A percentile compares a stretch with the other conserved stretches of the same genome.
These are phyloP conservation scores for Tragopan temminckii DNA, from an alignment of 2,797 vertebrate genomes.

Conservation along the genomic window DNA sequence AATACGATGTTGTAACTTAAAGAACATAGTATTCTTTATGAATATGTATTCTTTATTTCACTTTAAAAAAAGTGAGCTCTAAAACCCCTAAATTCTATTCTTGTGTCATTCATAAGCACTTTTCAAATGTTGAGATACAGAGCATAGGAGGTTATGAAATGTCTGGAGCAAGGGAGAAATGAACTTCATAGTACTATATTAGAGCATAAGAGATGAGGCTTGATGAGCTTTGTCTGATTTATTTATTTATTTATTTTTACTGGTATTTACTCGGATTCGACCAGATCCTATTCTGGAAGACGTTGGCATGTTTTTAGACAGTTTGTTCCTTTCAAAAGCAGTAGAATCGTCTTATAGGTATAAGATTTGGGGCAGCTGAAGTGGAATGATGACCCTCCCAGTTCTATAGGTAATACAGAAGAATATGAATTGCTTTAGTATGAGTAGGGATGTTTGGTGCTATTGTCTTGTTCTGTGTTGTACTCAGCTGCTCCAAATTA, in stretches of 20 bases:
- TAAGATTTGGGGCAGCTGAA: neutral
- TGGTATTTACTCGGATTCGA: neutral
- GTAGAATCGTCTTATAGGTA: neutral
- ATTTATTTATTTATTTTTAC: neutral
- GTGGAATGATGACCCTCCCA: neutral
- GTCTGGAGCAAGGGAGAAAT: neutral
- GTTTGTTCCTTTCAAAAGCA: neutral
- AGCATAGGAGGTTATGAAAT: neutral
- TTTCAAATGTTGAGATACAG: neutral
- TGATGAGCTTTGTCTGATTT: neutral
- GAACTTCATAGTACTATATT: rapidly evolving
- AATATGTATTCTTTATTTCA: neutral
- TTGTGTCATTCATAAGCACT: neutral
- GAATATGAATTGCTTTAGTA: neutral
- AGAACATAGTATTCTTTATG: neutral
- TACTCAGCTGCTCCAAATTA: neutral
- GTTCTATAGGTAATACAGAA: neutral
- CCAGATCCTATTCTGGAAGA: neutral
- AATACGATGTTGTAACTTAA: neutral
- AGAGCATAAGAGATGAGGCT: neutral
- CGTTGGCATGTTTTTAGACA: neutral
- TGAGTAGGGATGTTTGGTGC: neutral
- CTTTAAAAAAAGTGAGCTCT: neutral
- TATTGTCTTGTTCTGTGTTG: neutral
- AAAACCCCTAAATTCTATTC: neutral